These are phyloP conservation scores for Fragum whitleyi DNA, from an alignment of 2,888 invertebrate species.

Conservation along the genomic window DNA sequence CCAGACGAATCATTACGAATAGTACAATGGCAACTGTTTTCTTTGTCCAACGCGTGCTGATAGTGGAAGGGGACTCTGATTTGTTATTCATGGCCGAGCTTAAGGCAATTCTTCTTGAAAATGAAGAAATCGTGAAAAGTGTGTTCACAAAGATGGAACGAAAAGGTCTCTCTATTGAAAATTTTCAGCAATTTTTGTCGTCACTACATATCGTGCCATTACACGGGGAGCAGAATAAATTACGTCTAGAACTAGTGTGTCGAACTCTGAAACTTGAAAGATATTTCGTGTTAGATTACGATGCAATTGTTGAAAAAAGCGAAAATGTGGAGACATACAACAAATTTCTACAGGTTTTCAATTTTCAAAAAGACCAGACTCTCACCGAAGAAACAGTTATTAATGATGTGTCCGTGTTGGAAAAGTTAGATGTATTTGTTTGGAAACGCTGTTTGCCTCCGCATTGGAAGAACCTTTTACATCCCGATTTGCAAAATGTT, in stretches of 20 bases:
- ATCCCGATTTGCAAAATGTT: no score
- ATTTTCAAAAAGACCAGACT: no score
- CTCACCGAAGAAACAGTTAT: no score
- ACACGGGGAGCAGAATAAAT: slow-evolving; percentile 11
- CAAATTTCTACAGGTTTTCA: no score
- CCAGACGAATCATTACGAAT: slow-evolving; percentile 10
- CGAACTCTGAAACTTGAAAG: slow-evolving; percentile 1
- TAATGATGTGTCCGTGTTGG: no score
- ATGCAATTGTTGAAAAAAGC: not conserved
- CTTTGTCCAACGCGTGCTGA: slow-evolving; percentile 19
- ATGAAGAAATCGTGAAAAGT: not conserved
- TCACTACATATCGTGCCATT: slow-evolving; percentile 13
- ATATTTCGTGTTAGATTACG: slow-evolving; percentile 16
- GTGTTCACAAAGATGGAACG: not conserved
- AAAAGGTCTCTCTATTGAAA: not conserved
- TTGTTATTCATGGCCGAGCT: not conserved
- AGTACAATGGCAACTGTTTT: slow-evolving; percentile 9
- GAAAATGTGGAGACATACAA: no score
- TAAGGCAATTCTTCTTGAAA: slow-evolving; percentile 1
- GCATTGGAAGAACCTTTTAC: no score
- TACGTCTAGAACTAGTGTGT: not conserved
- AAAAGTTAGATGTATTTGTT: no score
- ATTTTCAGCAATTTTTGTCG: not conserved
- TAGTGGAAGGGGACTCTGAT: slow-evolving; percentile 29
- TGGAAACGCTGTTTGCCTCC: no score